A percentile compares a stretch with the other conserved stretches of the same genome.
phyloP scores from a whole-genome alignment of 2,797 vertebrate species.

The Chelon labrosus region DNA sequence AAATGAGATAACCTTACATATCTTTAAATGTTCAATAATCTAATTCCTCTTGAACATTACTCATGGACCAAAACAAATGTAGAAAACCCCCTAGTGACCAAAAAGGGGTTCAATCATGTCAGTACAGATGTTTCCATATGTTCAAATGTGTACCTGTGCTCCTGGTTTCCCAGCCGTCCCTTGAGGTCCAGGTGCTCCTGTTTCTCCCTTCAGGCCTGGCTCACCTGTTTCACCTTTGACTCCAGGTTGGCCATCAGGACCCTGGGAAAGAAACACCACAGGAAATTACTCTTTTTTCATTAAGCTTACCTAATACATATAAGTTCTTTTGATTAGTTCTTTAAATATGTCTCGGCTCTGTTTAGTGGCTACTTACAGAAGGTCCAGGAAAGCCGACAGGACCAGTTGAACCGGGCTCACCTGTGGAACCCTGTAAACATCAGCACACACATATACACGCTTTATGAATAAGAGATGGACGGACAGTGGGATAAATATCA shows the following conservation, averaged over 20 bases:
- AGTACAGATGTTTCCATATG: no score
- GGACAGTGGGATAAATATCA: neutral
- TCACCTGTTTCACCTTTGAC: slow-evolving; percentile 95
- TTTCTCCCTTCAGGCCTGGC: slow-evolving; percentile 91
- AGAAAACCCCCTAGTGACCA: no score
- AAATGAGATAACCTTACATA: neutral
- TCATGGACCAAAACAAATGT: no score
- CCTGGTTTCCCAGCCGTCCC: slow-evolving; percentile 93
- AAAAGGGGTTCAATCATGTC: no score
- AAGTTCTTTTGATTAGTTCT: neutral
- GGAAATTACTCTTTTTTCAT: neutral
- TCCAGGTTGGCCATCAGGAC: slow-evolving; percentile 94
- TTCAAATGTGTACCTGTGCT: slow-evolving; percentile 81
- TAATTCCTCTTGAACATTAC: neutral
- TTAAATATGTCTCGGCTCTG: neutral
- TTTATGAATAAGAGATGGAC: neutral
- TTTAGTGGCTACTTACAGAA: slow-evolving; percentile 82
- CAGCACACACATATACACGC: slow-evolving; percentile 25
- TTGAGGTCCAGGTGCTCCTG: slow-evolving; percentile 92
- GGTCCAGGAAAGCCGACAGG: slow-evolving; percentile 93
- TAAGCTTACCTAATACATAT: neutral
- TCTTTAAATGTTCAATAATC: neutral
- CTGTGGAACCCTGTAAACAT: slow-evolving; percentile 89
- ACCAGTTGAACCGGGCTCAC: slow-evolving; percentile 92
- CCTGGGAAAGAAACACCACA: slow-evolving; percentile 76